A percentile compares a stretch with the other conserved stretches of the same genome.
phyloP scores from a whole-genome alignment of 2,797 vertebrate species.

The Takifugu rubripes region DNA sequence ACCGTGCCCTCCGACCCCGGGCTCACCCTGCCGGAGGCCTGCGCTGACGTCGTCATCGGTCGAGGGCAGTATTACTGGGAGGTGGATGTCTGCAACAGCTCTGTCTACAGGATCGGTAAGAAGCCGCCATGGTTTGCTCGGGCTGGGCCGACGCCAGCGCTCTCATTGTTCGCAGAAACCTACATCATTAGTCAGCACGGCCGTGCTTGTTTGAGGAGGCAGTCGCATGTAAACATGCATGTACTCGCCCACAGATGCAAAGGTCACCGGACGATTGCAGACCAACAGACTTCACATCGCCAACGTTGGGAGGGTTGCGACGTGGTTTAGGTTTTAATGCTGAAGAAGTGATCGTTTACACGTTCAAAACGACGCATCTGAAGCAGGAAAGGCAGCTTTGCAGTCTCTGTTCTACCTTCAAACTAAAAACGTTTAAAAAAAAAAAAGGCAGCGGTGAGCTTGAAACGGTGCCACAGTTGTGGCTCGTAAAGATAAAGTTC shows the following conservation, averaged over 20 bases:
- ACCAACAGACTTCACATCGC: background rate
- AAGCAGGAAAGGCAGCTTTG: no score
- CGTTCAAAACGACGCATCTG: no score
- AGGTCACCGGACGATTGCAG: background rate
- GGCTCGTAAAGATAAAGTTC: no score
- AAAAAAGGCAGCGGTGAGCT: no score
- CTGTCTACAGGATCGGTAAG: constrained; percentile 70
- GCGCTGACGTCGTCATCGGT: constrained; percentile 50
- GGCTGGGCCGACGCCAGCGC: constrained; percentile 14
- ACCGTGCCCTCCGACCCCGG: constrained; percentile 11
- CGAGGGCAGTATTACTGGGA: constrained; percentile 77
- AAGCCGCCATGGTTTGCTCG: constrained; percentile 15
- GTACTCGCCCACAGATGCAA: constrained; percentile 10
- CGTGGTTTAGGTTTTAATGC: background rate
- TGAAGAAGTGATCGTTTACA: no score
- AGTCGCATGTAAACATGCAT: constrained; percentile 9
- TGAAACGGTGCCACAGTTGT: no score
- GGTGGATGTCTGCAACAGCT: constrained; percentile 76
- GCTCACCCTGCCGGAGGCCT: constrained; percentile 36
- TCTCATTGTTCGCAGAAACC: constrained; percentile 39
- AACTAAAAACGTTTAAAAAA: no score
- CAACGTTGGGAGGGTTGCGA: background rate
- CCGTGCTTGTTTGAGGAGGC: constrained; percentile 20
- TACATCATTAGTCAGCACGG: constrained; percentile 31
- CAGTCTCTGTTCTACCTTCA: no score